Evolutionary conservation across 2,797 vertebrate species (phyloP), one percentile per base, ranked within the genome.

Genomic region (Artibeus lituratus): DNA sequence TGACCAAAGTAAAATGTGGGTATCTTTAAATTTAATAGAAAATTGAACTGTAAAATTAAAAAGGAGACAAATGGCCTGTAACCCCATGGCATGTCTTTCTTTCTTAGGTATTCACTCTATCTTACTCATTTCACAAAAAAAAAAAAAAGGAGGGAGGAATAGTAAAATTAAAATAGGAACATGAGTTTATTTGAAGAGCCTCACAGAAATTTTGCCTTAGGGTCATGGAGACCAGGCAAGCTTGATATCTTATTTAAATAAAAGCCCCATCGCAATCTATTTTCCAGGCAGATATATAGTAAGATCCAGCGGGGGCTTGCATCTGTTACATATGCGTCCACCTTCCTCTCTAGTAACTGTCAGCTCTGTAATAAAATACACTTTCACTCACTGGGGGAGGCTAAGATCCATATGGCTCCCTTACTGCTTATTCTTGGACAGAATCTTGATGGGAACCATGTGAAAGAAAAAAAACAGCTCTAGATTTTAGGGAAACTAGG

Each of bases 161-260:
- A 14, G 47, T 19, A 93, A 86, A 21, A 77, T 67, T 92, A 57
- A 93, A 88, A 87, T 53, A 67, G 21, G 21, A 93, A 11, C 2
- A 44, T 5, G 10, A 80, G 19, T 67, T 92, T 67, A 67, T 80
- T 78, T 53, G 29, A 69, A 86, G 88, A 72, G 10, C 26, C 49
- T 96, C 70, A 82, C 10, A 95, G 62, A 80, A 82, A 87, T 83
- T 29, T 47, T 91, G 24, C 37, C 81, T 87, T 82, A 86, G 4
- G 7, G 2, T 84, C 69, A 59, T n/a, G 80, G 80, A 55, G 29
- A 24, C 10, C 35, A 62, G 22, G 21, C 24, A 89, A 76, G 6
- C 18, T 51, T 53, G n/a, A 0, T 37, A 84, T 21, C n/a, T 57
- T 39, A 24, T 18, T 22, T 67, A 90, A 91, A 73, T 77, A 93